Percentiles rank a stretch among this genome's conserved stretches.
Evolutionary conservation across 2,113 vertebrate species (phyloP).

Genomic region (Sorex fumeus): DNA sequence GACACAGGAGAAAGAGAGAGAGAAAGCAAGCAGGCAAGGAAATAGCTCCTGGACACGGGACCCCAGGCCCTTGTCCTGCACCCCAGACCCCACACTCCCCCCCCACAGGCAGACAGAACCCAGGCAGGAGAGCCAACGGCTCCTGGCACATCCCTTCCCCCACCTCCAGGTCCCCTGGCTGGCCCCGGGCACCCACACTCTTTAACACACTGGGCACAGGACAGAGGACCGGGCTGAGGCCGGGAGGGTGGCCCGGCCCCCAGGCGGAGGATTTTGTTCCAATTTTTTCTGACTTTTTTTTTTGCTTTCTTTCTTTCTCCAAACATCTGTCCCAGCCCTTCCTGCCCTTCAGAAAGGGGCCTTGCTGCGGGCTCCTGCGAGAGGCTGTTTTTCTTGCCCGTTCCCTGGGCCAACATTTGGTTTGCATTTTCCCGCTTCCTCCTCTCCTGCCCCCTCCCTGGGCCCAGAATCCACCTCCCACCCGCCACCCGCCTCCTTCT

Average conservation of each 20-base stretch:
- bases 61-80: neutral
- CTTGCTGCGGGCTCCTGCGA: conserved; percentile 79
- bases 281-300: conserved; percentile 74
- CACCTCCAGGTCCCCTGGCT: neutral
- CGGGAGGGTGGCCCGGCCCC: conserved; percentile 68
- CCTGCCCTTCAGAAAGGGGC: conserved; percentile 81
- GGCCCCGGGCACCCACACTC: neutral
- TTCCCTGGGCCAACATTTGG: conserved; percentile 86
- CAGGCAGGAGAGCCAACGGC: too few relatives aligned
- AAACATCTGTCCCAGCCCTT: conserved; percentile 83
- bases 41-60: neutral
- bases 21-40: neutral
- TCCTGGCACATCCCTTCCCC: neutral
- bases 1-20: conserved; percentile 29
- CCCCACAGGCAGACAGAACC: neutral
- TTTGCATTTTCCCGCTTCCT: conserved; percentile 86
- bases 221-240: neutral
- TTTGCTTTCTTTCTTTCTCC: conserved; percentile 86
- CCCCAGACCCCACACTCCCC: neutral
- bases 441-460: conserved; percentile 19
- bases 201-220: conserved; percentile 1
- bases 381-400: conserved; percentile 82
- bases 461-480: conserved; percentile 51
- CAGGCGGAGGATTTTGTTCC: conserved; percentile 70
- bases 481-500: conserved; percentile 41